Evolutionary conservation across 2,888 invertebrate species (phyloP), one percentile per base, ranked within the genome.

Genomic region (Eurytoma adleriae): DNA sequence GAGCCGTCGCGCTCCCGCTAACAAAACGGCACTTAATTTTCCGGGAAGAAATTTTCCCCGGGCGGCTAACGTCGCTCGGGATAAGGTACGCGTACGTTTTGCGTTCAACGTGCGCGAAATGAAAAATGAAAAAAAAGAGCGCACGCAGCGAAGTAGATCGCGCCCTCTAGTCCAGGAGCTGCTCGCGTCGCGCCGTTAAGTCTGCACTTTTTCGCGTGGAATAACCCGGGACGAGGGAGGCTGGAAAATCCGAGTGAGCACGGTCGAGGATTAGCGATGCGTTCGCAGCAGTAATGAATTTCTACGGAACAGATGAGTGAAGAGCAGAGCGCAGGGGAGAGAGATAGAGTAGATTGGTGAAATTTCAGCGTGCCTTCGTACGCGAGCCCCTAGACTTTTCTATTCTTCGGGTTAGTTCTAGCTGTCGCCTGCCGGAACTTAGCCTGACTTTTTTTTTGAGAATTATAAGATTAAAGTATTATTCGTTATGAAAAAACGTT

Each of bases 231-330:
- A 48, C 16, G n/a, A 14, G 27, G 27, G 54, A 54, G 68, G 1
- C 24, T 18, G 57, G 69, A 12, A 48, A 69, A 71, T 71, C 16
- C 71, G 14, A 70, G 59, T 18, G 24, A 70, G 48, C 59, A 24
- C 20, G 3, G 20, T 13, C 14, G 59, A 24, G 61, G 50, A 71
- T 61, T 71, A 59, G 61, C 70, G 40, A 48, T n/a, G 61, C 27
- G 24, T 61, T 52, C 70, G 10, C 14, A 62, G 62, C 30, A 30
- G 13, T 72, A 72, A 72, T 72, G 62, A 62, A 62, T 72, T 72
- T 61, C 70, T 52, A 20, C 5, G 50, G 20, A 24, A 48, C 27
- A 52, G 61, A 2, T 56, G 24, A 54, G 50, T 52, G 52, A 30
- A n/a, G 18, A 30, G 16, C 10, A 3, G 61, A 52, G 16, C 4